phyloP scores from a whole-genome alignment of 1,140 invertebrate species.

The Cataglyphis hispanica region DNA sequence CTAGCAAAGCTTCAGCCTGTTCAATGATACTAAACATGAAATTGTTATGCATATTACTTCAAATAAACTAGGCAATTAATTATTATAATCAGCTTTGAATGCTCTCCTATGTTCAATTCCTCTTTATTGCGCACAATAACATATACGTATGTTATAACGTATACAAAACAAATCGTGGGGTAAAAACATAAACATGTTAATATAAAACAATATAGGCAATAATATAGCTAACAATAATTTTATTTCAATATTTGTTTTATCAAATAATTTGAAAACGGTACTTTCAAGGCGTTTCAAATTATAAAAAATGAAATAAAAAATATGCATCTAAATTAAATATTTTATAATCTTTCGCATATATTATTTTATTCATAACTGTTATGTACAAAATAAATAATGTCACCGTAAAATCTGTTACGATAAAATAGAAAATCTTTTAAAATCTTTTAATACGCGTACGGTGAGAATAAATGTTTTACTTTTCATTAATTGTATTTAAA shows the following conservation, averaged over 20 bases:
- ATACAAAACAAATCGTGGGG: no score
- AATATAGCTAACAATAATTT: neutral
- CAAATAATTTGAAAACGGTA: neutral
- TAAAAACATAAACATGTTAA: neutral
- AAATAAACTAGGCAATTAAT: conserved; percentile 70
- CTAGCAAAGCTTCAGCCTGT: conserved; percentile 57
- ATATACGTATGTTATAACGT: neutral
- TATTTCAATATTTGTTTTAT: neutral
- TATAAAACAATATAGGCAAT: neutral
- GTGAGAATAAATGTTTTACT: neutral
- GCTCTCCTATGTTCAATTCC: conserved; percentile 50
- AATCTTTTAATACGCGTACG: neutral
- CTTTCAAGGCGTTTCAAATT: neutral
- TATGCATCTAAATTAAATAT: neutral
- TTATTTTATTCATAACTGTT: neutral
- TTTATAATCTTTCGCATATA: neutral
- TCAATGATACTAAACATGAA: conserved; percentile 37
- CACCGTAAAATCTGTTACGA: neutral
- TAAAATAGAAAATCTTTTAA: neutral
- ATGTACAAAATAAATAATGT: neutral
- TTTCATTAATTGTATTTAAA: neutral
- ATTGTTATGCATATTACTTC: conserved; percentile 31
- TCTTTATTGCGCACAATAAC: conserved; percentile 5
- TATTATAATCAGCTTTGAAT: conserved; percentile 71
- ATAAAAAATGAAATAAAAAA: neutral